A percentile compares a stretch with the other conserved stretches of the same genome.
These are phyloP conservation scores for Ophonus ardosiacus DNA, from an alignment of 2,888 invertebrate genomes.

Conservation along the genomic window DNA sequence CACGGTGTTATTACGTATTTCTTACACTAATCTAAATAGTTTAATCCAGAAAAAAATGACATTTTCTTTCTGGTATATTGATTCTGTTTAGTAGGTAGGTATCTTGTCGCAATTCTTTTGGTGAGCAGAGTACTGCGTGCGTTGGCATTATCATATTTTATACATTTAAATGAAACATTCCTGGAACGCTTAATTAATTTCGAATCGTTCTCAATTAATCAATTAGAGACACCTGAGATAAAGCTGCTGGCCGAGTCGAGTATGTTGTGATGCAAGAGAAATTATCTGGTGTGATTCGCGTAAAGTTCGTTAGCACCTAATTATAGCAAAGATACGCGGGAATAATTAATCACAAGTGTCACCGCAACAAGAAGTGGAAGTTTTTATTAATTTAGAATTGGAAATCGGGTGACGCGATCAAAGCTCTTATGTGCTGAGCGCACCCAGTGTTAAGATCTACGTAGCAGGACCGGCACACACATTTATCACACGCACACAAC, in stretches of 20 bases:
- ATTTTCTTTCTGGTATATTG: too few species aligned
- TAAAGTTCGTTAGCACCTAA: constrained; percentile 64
- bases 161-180: constrained; percentile 57
- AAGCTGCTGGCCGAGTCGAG: neutral
- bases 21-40: too few species aligned
- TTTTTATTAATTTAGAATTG: constrained; percentile 61
- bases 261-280: constrained; percentile 32
- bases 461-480: neutral
- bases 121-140: neutral
- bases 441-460: constrained; percentile 26
- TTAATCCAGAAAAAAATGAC: too few species aligned
- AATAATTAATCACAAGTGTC: constrained; percentile 59
- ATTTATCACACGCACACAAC: neutral
- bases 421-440: neutral
- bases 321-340: constrained; percentile 59
- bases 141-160: constrained; percentile 39
- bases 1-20: too few species aligned
- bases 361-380: constrained; percentile 50
- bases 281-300: constrained; percentile 47
- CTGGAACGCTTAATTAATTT: constrained; percentile 49
- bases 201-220: constrained; percentile 55
- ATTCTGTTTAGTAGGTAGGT: too few species aligned
- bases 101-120: neutral
- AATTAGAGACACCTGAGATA: constrained; percentile 58
- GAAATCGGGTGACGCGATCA: constrained; percentile 54